phyloP scores from a whole-genome alignment of 2,113 vertebrate species.

The Syrrhaptes paradoxus region DNA sequence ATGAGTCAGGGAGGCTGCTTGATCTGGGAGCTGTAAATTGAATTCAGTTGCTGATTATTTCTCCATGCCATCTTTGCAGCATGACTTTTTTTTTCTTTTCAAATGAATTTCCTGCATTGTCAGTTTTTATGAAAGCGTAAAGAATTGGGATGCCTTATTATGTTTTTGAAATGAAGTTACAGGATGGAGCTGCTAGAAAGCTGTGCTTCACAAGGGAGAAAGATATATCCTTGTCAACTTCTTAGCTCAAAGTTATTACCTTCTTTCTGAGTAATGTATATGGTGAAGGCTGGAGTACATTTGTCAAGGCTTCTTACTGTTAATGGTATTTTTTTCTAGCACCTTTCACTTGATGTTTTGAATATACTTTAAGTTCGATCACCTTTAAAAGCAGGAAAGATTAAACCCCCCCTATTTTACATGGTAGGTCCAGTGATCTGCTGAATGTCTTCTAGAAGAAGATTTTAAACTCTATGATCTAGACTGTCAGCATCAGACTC shows the following conservation, averaged over 20 bases:
- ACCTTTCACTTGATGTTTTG: not conserved
- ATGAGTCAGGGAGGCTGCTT: slow-evolving; percentile 39
- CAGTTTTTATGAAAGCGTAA: not conserved
- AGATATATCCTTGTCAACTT: not conserved
- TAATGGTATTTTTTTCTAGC: not conserved
- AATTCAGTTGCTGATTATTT: not conserved
- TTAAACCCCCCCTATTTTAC: not conserved
- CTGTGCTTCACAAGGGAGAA: not conserved
- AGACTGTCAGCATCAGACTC: not conserved
- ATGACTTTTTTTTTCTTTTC: not conserved
- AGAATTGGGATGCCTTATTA: not conserved
- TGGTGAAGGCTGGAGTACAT: not conserved
- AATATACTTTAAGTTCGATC: not conserved
- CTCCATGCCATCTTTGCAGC: not conserved
- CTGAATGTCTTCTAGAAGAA: not conserved
- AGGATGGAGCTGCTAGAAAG: not conserved
- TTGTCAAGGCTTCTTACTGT: not conserved
- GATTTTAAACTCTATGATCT: not conserved
- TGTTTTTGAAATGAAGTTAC: not conserved
- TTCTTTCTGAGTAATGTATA: not conserved
- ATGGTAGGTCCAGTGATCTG: not conserved
- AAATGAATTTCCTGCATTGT: not conserved
- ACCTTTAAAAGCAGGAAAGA: not conserved
- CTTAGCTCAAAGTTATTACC: not conserved
- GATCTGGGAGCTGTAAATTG: not conserved